Evolutionary conservation across 2,113 vertebrate species (phyloP).

Genomic region (Hydrochoerus hydrochaeris): DNA sequence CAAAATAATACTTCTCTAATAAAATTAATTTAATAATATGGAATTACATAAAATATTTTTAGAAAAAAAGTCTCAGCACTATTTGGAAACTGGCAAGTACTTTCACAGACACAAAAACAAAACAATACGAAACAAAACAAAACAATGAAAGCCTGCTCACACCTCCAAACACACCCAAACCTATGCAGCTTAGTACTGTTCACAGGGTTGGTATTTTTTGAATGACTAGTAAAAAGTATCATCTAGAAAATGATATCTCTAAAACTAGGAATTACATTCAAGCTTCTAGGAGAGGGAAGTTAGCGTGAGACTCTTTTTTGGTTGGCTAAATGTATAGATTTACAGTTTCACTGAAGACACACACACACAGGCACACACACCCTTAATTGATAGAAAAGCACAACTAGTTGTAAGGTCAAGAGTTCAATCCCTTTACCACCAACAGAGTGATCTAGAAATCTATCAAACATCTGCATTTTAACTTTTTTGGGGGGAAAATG

Average conservation of each 20-base stretch:
- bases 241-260: neutral
- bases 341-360: neutral
- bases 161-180: neutral
- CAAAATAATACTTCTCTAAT: neutral
- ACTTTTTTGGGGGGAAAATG: neutral
- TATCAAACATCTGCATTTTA: neutral
- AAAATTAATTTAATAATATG: neutral
- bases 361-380: neutral
- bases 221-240: neutral
- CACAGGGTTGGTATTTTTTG: neutral
- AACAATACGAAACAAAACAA: neutral
- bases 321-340: neutral
- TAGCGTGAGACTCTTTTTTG: neutral
- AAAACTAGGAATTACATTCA: neutral
- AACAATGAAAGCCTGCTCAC: neutral
- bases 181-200: neutral
- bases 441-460: neutral
- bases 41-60: neutral
- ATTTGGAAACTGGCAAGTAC: neutral
- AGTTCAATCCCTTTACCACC: neutral
- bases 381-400: neutral
- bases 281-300: neutral
- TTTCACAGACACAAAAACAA: neutral
- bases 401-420: neutral
- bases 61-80: neutral